Base-by-base conservation (phyloP, 2,113 vertebrate species). In the Oceanites oceanicus region DNA sequence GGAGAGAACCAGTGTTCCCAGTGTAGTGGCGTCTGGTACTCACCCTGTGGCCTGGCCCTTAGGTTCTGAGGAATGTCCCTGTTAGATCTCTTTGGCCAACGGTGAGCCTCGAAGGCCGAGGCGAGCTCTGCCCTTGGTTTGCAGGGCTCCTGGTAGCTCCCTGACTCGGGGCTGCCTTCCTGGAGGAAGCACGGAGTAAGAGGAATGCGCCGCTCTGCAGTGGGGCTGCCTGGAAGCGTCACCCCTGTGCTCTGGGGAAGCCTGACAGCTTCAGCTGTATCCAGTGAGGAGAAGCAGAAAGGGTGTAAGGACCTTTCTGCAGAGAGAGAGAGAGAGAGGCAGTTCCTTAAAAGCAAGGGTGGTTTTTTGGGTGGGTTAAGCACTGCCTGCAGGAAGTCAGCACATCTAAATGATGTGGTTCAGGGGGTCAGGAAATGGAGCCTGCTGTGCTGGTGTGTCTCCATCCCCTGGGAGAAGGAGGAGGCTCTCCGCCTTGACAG, bases 241-340 rank as follows among this genome's bases (percentile, higher is more conserved):
- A 9, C 16, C 13, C 7, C 0, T 0, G 0, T 32, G 30, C 8
- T 74, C 36, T 1, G 3, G 44, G 72, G 30, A 38, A 76, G 63
- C n/a, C 40, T 23, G 23, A 4, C 4, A 10, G 58, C 56, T 79
- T 63, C 32, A 20, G 66, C 21, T 45, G 13, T 30, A 3, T 25
- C 13, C n/a, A 6, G 27, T 6, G 40, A 65, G 30, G n/a, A 83
- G 50, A 6, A 30, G 85, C 40, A 20, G 22, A 34, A 30, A 15
- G 44, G 18, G 6, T 32, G 15, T 53, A 11, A 42, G 30, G 55
- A 17, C 36, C 44, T 21, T 66, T 38, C 44, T 38, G n/a, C 20
- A n/a, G 32, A 34, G 29, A 34, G 52, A 11, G 36, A n/a, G 32
- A 34, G 29, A 34, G 52, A 11, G 36, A 88, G 38, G 56, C 56